phyloP scores from a whole-genome alignment of 2,797 vertebrate species.

The Rhadinocentrus ornatus region DNA sequence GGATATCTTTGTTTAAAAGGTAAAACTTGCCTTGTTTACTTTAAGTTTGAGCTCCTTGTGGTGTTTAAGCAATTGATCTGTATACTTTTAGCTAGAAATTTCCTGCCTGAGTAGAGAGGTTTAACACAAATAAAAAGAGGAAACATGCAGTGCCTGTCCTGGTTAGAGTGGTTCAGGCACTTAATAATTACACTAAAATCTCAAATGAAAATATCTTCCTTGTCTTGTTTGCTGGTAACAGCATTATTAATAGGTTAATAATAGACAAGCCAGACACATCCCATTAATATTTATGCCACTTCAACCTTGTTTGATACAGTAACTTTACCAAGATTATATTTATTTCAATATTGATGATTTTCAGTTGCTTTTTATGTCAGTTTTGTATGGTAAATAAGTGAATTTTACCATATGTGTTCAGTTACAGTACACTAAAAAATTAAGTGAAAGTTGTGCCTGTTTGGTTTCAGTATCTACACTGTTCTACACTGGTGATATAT shows the following conservation, averaged over 20 bases:
- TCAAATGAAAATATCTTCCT: slow-evolving; percentile 11
- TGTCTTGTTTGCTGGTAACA: slow-evolving; percentile 16
- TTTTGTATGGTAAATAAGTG: slow-evolving; percentile 8
- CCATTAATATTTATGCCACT: slow-evolving; percentile 7
- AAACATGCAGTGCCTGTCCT: not conserved
- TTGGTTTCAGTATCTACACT: slow-evolving; percentile 23
- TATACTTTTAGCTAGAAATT: slow-evolving; percentile 12
- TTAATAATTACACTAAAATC: slow-evolving; percentile 13
- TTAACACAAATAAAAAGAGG: not conserved
- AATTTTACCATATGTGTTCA: slow-evolving; percentile 7
- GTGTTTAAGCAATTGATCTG: not conserved
- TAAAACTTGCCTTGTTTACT: not conserved
- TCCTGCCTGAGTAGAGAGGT: slow-evolving; percentile 7
- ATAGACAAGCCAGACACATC: slow-evolving; percentile 1
- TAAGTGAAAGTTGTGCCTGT: slow-evolving; percentile 15
- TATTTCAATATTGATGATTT: slow-evolving; percentile 20
- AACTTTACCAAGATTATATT: slow-evolving; percentile 6
- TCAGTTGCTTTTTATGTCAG: slow-evolving; percentile 6
- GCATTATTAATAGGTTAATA: slow-evolving; percentile 9
- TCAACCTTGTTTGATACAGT: slow-evolving; percentile 2
- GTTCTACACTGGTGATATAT: slow-evolving; percentile 51
- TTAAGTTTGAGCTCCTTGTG: not conserved
- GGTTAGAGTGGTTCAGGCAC: not conserved
- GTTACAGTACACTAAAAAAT: slow-evolving; percentile 2
- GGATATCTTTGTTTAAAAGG: not conserved